Evolutionary conservation across 1,140 invertebrate species (phyloP).

Genomic region (Brachionus calyciflorus): DNA sequence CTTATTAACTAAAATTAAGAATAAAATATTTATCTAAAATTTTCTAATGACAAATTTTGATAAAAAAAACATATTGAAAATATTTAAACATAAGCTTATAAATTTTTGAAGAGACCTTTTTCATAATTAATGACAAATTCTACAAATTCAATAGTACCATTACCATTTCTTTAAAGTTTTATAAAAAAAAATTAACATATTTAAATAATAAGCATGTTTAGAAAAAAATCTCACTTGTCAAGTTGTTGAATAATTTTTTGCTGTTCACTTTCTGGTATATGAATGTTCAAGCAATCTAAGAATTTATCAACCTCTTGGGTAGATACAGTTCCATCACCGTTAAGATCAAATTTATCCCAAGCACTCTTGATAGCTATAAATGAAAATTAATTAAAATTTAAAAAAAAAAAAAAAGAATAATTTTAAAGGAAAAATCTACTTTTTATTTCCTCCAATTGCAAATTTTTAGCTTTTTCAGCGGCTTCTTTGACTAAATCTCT

Average conservation of each 20-base stretch:
- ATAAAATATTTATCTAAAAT: no score
- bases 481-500: slow-evolving; percentile 43
- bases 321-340: slow-evolving; percentile 38
- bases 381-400: not conserved
- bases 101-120: slow-evolving; percentile 34
- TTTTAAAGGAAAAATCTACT: not conserved
- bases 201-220: not conserved
- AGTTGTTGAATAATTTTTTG: slow-evolving; percentile 3
- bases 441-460: slow-evolving; percentile 36
- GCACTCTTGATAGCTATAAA: slow-evolving; percentile 30
- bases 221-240: slow-evolving; percentile 6
- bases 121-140: slow-evolving; percentile 43
- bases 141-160: slow-evolving; percentile 40
- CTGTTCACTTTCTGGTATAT: slow-evolving; percentile 25
- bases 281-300: slow-evolving; percentile 7
- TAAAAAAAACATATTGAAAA: no score
- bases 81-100: no score
- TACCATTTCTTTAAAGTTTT: slow-evolving; percentile 42
- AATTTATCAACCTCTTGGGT: slow-evolving; percentile 27
- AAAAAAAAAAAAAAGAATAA: no score
- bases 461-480: slow-evolving; percentile 32
- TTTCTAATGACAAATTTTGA: no score
- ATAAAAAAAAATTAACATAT: not conserved
- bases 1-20: no score
- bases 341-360: slow-evolving; percentile 43